These are phyloP conservation scores for Cygnus buccinator DNA, from an alignment of 2,113 vertebrate genomes.

Conservation along the genomic window DNA sequence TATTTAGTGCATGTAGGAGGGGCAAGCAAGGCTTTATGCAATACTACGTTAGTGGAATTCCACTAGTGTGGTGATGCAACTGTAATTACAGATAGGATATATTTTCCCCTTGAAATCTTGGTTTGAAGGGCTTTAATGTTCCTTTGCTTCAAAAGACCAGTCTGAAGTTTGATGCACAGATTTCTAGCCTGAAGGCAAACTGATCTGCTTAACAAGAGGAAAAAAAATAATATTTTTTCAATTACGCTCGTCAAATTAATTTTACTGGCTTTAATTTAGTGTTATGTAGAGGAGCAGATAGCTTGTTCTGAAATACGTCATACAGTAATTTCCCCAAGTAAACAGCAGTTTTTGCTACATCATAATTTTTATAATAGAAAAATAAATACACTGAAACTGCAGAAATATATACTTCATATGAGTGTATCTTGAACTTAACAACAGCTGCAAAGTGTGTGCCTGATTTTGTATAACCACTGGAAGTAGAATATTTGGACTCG, in stretches of 20 bases:
- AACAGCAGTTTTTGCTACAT: not conserved
- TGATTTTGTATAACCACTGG: not conserved
- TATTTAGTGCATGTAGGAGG: slow-evolving; percentile 59
- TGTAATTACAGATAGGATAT: not conserved
- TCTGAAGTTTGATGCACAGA: not conserved
- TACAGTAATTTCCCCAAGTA: not conserved
- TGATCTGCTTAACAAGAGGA: not conserved
- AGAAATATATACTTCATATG: not conserved
- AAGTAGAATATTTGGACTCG: not conserved
- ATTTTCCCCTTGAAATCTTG: not conserved
- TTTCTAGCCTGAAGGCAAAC: not conserved
- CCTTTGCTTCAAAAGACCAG: not conserved
- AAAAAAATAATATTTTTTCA: not conserved
- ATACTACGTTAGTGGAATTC: not conserved
- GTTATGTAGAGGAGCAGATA: not conserved
- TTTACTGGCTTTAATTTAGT: not conserved
- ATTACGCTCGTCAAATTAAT: not conserved
- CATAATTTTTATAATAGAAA: not conserved
- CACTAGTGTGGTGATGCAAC: not conserved
- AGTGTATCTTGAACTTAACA: not conserved
- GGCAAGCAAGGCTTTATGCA: slow-evolving; percentile 40
- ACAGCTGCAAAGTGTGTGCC: not conserved
- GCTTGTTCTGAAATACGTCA: not conserved
- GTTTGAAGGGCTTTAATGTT: not conserved
- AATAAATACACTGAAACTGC: not conserved